phyloP scores from a whole-genome alignment of 2,113 vertebrate species.

The Sinosuthora webbiana region DNA sequence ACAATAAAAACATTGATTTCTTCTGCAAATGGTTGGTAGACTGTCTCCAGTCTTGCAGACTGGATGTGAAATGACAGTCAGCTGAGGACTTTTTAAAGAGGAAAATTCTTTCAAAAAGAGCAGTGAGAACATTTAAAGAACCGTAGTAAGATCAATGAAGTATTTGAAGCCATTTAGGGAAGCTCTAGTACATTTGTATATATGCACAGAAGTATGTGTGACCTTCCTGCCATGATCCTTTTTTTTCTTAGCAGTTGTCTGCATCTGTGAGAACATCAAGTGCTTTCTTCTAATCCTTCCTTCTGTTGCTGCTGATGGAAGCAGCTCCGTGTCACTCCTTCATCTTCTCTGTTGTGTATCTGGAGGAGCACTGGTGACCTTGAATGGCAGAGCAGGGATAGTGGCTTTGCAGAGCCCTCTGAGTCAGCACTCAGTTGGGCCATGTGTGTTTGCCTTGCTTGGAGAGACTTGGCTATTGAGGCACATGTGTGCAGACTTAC shows the following conservation, averaged over 20 bases:
- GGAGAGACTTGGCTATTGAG: not conserved
- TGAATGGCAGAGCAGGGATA: not conserved
- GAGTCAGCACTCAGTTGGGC: not conserved
- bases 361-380: not conserved
- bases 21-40: not conserved
- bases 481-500: not conserved
- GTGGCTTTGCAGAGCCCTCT: not conserved
- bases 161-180: not conserved
- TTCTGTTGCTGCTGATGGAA: not conserved
- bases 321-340: not conserved
- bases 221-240: not conserved
- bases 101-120: not conserved
- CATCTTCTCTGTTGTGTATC: not conserved
- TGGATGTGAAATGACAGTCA: not conserved
- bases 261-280: not conserved
- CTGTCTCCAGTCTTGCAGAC: not conserved
- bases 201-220: not conserved
- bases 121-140: not conserved
- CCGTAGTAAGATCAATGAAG: not conserved
- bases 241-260: not conserved
- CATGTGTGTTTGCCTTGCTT: not conserved
- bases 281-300: not conserved
- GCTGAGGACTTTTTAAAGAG: not conserved
- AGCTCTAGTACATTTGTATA: not conserved
- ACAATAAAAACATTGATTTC: not conserved